Conservation (phyloP, 2,888 invertebrate genomes). For the Cybosia mesomella region DNA sequence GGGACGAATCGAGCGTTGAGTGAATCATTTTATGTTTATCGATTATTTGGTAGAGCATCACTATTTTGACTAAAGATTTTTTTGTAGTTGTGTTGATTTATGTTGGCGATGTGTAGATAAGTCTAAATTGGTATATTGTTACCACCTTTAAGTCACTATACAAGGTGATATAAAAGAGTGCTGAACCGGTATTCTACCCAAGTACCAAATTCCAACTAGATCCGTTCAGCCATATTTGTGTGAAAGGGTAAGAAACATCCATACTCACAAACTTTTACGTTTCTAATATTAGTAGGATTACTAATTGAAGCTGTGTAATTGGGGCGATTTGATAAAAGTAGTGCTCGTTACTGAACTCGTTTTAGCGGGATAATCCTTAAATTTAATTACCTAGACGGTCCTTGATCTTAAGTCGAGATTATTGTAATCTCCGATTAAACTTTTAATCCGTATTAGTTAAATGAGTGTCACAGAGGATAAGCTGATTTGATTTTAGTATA, state of each 20-base stretch:
- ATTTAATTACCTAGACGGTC: conserved; percentile 15
- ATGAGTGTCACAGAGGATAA: conserved; percentile 7
- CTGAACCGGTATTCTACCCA: too few species aligned
- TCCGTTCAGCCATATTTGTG: too few species aligned
- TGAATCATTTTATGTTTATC: conserved; percentile 62
- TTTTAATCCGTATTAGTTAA: conserved; percentile 16
- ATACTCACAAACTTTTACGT: too few species aligned
- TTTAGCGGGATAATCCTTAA: conserved; percentile 22
- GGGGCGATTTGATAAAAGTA: not conserved
- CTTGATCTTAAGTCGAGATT: conserved; percentile 10
- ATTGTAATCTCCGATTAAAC: conserved; percentile 12
- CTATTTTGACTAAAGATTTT: conserved; percentile 30
- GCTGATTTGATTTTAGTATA: not conserved
- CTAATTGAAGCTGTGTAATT: not conserved
- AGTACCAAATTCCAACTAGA: too few species aligned
- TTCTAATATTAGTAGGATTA: too few species aligned
- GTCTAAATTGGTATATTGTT: not conserved
- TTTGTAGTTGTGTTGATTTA: not conserved
- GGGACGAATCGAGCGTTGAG: conserved; percentile 68
- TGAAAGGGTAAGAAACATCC: too few species aligned
- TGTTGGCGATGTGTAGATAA: not conserved
- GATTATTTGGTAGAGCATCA: conserved; percentile 56
- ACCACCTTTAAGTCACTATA: not conserved
- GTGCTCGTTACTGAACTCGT: not conserved
- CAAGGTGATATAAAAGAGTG: too few species aligned